Base-by-base conservation (phyloP, 2,888 invertebrate genomes). In the Ectemnius lituratus region DNA sequence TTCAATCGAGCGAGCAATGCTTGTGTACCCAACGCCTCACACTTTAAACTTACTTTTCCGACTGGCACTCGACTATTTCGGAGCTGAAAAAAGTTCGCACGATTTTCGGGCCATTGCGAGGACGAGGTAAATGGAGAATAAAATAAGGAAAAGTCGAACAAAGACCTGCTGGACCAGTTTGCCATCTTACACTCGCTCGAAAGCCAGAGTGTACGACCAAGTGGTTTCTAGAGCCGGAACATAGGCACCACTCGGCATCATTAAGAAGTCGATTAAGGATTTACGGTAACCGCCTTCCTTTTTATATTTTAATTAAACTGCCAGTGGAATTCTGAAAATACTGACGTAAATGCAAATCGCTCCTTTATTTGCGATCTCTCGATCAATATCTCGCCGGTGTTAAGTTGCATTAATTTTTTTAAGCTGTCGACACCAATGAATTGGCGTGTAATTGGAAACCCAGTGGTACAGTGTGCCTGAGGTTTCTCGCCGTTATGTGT, bases 131-230 rank as follows among this genome's bases (percentile, higher is more conserved):
- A 72, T 62, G 70, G 78, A 65, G 66, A 68, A 56, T 45, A 64
- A 79, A 79, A 73, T 76, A 77, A 81, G 72, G 73, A 63, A 79
- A 80, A 79, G 72, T 62, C 64, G 63, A 77, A 49, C 28, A 37
- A 47, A 20, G 72, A 85, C 85, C 82, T 67, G 85, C 75, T 73
- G 84, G 81, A 85, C 84, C 83, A 84, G 86, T 85, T 83, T 78
- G 85, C 86, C 87, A 86, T 87, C 81, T 87, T 79, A 77, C 79
- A 73, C 76, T 67, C 63, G 57, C 64, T n/a, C 58, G 65, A 23
- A 68, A 46, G 67, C 56, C 69, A 37, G 8, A 8, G 37, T 37
- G 37, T 49, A 47, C 59, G 37, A 58, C 57, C 58, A 61, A 67
- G 62, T 73, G 62, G 62, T 56, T 49, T 76, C 58, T 70, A 71